A percentile compares a stretch with the other conserved stretches of the same genome.
Conservation (phyloP, 2,888 invertebrate genomes). For the Gasteruption jaculator region DNA sequence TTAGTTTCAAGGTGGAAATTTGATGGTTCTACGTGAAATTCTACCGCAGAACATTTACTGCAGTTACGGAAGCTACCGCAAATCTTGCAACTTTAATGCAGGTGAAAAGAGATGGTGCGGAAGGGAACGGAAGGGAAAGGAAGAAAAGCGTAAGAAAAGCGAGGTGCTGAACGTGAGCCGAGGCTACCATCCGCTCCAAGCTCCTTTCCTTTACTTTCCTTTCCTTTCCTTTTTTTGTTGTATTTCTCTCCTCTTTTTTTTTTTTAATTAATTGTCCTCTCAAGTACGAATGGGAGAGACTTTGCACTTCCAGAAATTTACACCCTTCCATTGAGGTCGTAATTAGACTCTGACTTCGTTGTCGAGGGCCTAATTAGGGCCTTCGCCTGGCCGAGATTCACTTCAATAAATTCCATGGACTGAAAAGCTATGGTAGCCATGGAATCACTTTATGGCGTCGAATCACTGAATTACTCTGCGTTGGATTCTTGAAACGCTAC, state of each 20-base stretch:
- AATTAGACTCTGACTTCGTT: too few relatives aligned
- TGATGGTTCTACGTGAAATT: background rate
- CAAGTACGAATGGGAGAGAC: too few relatives aligned
- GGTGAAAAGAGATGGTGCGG: background rate
- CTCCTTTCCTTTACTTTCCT: slow-evolving; percentile 1
- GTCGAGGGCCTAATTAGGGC: too few relatives aligned
- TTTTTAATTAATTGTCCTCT: too few relatives aligned
- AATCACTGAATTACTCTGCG: too few relatives aligned
- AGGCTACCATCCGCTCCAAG: background rate
- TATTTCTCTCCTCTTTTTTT: slow-evolving; percentile 1
- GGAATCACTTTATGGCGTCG: too few relatives aligned
- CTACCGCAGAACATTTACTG: background rate
- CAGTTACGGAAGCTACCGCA: background rate
- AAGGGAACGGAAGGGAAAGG: background rate
- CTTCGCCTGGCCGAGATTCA: too few relatives aligned
- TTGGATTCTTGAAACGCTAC: too few relatives aligned
- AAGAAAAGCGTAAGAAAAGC: background rate
- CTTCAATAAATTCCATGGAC: too few relatives aligned
- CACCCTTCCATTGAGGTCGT: too few relatives aligned
- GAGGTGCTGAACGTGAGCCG: background rate
- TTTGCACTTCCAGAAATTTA: too few relatives aligned
- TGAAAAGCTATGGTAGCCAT: too few relatives aligned
- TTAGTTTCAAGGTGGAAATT: background rate
- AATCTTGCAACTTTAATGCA: background rate
- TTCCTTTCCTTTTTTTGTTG: background rate